Evolutionary conservation across 2,113 vertebrate genomes (phyloP).

Genomic region (Prietella phreatophila): DNA sequence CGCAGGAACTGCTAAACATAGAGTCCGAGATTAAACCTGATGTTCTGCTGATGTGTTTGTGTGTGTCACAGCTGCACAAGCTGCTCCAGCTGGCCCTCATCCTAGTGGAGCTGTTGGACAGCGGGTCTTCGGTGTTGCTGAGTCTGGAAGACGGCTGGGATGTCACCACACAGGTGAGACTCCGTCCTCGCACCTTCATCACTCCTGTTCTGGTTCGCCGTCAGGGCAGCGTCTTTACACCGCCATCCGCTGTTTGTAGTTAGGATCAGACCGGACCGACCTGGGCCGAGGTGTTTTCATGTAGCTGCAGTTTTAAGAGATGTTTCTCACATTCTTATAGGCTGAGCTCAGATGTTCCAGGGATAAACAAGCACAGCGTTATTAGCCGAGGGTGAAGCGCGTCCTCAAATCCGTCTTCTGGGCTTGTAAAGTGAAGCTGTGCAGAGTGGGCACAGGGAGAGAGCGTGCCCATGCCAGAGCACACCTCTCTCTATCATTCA

Average conservation of each 20-base stretch:
- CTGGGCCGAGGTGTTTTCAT: conserved; percentile 2
- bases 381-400: conserved; percentile 43
- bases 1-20: conserved; percentile 51
- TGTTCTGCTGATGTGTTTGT: conserved; percentile 47
- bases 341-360: conserved; percentile 69
- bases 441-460: conserved; percentile 58
- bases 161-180: conserved; percentile 89
- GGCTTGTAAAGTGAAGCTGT: conserved; percentile 47
- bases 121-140: conserved; percentile 90
- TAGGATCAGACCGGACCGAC: not conserved
- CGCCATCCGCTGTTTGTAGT: not conserved
- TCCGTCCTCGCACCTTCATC: conserved; percentile 19
- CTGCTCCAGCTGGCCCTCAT: conserved; percentile 87
- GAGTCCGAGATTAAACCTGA: conserved; percentile 33
- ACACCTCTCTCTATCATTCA: conserved; percentile 42
- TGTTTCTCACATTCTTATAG: conserved; percentile 53
- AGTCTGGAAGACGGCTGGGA: conserved; percentile 99
- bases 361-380: conserved; percentile 50
- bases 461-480: conserved; percentile 49
- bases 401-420: conserved; percentile 55
- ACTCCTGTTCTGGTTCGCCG: not conserved
- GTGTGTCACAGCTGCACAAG: conserved; percentile 85
- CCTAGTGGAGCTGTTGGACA: conserved; percentile 90
- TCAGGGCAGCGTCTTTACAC: not conserved
- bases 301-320: conserved; percentile 33